These are phyloP conservation scores for Drosophila flavopinicola DNA, from an alignment of 2,888 invertebrate genomes.

Conservation along the genomic window DNA sequence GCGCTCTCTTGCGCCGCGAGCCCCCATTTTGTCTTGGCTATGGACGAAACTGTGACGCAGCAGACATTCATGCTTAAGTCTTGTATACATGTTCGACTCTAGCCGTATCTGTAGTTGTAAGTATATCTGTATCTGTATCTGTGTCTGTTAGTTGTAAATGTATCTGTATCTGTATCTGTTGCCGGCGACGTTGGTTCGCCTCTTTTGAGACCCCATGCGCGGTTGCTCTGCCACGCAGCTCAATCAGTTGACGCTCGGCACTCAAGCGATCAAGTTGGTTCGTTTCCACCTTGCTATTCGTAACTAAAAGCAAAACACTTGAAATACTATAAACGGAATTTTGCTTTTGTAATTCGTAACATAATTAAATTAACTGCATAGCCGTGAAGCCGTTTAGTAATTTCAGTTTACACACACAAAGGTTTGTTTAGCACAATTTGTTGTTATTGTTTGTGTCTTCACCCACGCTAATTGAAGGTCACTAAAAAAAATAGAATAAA, in stretches of 20 bases:
- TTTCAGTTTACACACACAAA: conserved; percentile 17
- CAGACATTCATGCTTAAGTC: background rate
- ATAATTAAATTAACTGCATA: conserved; percentile 10
- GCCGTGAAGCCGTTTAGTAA: conserved; percentile 2
- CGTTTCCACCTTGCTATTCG: conserved; percentile 10
- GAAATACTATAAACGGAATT: conserved; percentile 17
- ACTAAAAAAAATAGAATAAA: conserved; percentile 9
- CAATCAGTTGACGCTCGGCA: conserved; percentile 73
- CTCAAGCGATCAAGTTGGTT: conserved; percentile 75
- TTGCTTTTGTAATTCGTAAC: conserved; percentile 1
- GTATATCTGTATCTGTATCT: conserved; percentile 11
- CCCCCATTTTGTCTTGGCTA: background rate
- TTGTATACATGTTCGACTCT: conserved; percentile 6
- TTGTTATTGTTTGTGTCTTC: conserved; percentile 18
- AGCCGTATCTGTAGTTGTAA: conserved; percentile 3
- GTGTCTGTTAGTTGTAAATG: too few species aligned
- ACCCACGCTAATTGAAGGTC: conserved; percentile 53
- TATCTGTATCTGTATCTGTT: conserved; percentile 7
- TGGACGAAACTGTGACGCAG: conserved; percentile 14
- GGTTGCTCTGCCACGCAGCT: conserved; percentile 47
- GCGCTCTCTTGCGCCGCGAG: conserved; percentile 5
- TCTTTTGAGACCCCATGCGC: conserved; percentile 57
- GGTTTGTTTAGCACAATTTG: conserved; percentile 53
- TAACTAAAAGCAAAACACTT: conserved; percentile 4
- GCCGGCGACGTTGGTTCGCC: conserved; percentile 27